Evolutionary conservation across 2,797 vertebrate species (phyloP).

Genomic region (Limosa lapponica): DNA sequence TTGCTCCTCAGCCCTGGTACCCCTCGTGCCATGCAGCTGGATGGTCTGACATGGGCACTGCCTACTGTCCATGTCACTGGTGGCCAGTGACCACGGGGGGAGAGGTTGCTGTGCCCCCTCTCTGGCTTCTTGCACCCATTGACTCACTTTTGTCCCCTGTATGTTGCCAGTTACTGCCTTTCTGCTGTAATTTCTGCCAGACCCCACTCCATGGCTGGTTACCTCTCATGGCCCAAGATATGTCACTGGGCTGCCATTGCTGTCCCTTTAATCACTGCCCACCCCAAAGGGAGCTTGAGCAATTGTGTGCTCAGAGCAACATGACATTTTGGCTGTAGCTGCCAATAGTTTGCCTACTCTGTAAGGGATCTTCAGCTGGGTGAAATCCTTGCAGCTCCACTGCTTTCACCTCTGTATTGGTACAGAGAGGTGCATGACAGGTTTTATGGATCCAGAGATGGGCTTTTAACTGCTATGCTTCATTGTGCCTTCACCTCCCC

Average conservation of each 20-base stretch:
- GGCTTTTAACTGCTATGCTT: background rate
- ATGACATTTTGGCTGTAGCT: background rate
- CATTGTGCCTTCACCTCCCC: background rate
- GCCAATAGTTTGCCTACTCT: background rate
- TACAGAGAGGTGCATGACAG: background rate
- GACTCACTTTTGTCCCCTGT: background rate
- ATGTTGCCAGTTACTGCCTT: background rate
- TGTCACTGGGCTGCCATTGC: background rate
- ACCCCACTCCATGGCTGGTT: background rate
- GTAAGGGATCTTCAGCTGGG: background rate
- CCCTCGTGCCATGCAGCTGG: accelerated
- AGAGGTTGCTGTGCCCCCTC: background rate
- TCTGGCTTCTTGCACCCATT: background rate
- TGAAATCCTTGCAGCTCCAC: background rate
- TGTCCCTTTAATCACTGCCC: background rate
- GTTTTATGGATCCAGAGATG: background rate
- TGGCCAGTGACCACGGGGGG: accelerated
- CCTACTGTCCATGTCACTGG: background rate
- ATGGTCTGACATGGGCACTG: accelerated
- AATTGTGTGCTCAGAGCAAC: background rate
- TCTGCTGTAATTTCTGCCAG: background rate
- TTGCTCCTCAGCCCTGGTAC: background rate
- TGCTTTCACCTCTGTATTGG: background rate
- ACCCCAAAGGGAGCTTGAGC: background rate
- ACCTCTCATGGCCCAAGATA: background rate